A percentile compares a stretch with the other conserved stretches of the same genome.
Conservation (phyloP, 2,113 vertebrate genomes). For the Albula goreensis region DNA sequence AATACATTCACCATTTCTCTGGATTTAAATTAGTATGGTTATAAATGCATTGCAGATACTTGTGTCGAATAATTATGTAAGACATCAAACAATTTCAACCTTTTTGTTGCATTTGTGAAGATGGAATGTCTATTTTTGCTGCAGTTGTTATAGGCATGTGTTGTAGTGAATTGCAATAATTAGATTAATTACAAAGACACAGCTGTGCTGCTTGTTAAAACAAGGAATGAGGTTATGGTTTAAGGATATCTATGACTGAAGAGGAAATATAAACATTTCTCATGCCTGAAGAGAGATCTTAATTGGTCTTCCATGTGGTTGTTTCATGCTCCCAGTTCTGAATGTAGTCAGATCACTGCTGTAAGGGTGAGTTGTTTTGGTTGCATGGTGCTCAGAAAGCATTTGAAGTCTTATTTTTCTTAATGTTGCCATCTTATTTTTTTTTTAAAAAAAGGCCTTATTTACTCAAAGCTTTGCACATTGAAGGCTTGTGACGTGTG, state of each 20-base stretch:
- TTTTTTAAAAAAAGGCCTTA: background rate
- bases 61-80: background rate
- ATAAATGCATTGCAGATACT: background rate
- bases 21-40: background rate
- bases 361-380: background rate
- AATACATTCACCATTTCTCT: background rate
- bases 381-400: background rate
- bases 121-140: background rate
- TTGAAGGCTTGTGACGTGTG: too few species aligned
- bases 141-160: background rate
- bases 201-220: background rate
- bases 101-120: background rate
- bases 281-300: background rate
- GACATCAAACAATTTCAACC: background rate
- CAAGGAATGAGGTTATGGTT: background rate
- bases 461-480: background rate
- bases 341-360: background rate
- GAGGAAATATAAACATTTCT: background rate
- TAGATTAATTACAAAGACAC: constrained; percentile 12
- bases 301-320: background rate
- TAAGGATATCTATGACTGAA: constrained; percentile 8
- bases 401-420: background rate
- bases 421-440: background rate
- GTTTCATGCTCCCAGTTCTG: background rate
- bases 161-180: constrained; percentile 3